Evolutionary conservation across 2,888 invertebrate genomes (phyloP), one percentile per base, ranked within the genome.

Genomic region (Anticlea derivata): DNA sequence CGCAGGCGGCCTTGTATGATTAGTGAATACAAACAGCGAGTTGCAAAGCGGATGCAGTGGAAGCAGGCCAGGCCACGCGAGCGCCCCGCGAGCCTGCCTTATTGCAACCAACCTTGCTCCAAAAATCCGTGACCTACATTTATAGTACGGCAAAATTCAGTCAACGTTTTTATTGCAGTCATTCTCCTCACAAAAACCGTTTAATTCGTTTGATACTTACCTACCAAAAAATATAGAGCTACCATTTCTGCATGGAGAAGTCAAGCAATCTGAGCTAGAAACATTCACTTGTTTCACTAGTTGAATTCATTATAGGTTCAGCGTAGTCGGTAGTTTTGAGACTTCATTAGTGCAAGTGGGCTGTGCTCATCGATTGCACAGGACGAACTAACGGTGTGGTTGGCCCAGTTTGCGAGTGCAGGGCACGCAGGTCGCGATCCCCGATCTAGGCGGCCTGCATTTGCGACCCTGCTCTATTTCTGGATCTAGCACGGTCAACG

Each of bases 71-170:
- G 72, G 73, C 71, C 81, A 76, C 77, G 76, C 77, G 65, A 75
- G 65, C 68, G 54, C 60, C 55, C 60, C 67, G 59, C 62, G 17
- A 61, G 46, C 58, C 52, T 55, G 65, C 47, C 49, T 49, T 64
- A 67, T 30, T 80, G 83, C 83, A 82, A 78, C 64, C 79, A 86
- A 86, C 89, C 89, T 90, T 89, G 89, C 82, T 78, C 87, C 83
- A 78, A 86, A 86, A 88, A 76, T 82, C 81, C 79, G 70, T 86
- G 88, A 88, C 89, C 88, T 76, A 89, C 86, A 86, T 89, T 83
- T n/a, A n/a, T n/a, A 71, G 71, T 69, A 75, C 78, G 75, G 75
- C 80, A 83, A 85, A 87, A 85, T 84, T 83, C 82, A 86, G 73
- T 68, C 72, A 80, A 61, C 73, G 78, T 81, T 85, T 84, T 86